Percentiles rank a stretch among this genome's conserved stretches.
These are phyloP conservation scores for Syrista parreyssii DNA, from an alignment of 2,888 invertebrate genomes.

Conservation along the genomic window DNA sequence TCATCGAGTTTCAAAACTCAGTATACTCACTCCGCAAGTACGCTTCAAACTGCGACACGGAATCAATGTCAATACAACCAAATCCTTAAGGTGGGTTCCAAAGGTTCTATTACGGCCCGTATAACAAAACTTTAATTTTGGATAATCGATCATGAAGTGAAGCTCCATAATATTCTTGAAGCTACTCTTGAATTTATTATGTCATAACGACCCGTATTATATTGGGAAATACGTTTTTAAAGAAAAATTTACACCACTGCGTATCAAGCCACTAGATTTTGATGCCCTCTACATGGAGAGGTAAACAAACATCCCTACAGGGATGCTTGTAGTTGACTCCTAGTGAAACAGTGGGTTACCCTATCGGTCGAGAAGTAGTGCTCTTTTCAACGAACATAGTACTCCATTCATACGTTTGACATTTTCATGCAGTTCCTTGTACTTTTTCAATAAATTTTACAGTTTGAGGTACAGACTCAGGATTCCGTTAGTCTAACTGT, in stretches of 20 bases:
- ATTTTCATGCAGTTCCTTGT: background rate
- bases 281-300: background rate
- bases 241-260: background rate
- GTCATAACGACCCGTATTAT: background rate
- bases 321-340: background rate
- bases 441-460: background rate
- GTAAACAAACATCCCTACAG: too few relatives aligned
- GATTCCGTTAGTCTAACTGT: background rate
- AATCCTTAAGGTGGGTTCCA: background rate
- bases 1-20: conserved; percentile 15
- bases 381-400: too few relatives aligned
- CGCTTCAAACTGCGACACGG: background rate
- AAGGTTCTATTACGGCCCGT: background rate
- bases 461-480: background rate
- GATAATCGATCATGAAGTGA: background rate
- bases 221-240: background rate
- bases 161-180: background rate
- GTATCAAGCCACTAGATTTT: background rate
- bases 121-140: background rate
- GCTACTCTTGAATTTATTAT: background rate
- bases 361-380: background rate
- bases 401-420: too few relatives aligned
- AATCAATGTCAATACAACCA: background rate
- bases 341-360: background rate
- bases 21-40: background rate